Evolutionary conservation across 2,888 invertebrate species (phyloP), one percentile per base, ranked within the genome.

Genomic region (Mylabris sibirica): DNA sequence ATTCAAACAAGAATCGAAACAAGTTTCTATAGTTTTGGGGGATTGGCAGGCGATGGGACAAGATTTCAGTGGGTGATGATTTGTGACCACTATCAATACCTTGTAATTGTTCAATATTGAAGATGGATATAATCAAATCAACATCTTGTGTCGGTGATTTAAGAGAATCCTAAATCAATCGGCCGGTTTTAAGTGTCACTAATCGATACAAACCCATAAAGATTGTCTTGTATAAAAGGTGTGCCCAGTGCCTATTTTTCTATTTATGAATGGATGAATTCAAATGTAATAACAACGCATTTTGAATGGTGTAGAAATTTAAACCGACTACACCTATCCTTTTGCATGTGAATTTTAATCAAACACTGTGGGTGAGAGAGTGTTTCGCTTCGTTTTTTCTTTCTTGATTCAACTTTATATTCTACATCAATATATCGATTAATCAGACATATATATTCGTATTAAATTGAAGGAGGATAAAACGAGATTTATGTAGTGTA

Each of bases 11-110:
- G 3, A 20, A 2, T 20, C 11, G 38, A 14, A 38, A 14, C 38
- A n/a, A 44, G n/a, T 4, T 44, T 44, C 12, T 12, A 12, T 5
- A 3, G 12, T 4, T 6, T 12, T n/a, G 1, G 5, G 12, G 24
- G 12, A 14, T 57, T 24, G 57, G 3, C 4, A 44, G 24, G 1
- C 12, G 22, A 57, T 57, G 57, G 3, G 57, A 49, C 9, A 1
- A n/a, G 44, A 12, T 53, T 22, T 12, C 24, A 26, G 57, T 57
- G 57, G 57, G 57, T 57, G 57, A 57, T 57, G 26, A 57, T 57
- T 20, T 3, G 49, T 49, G 49, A 9, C 20, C 49, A 49, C 9
- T 8, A 30, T 30, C 30, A 30, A 30, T 30, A 5, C 5, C 30
- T 49, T 44, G 44, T 44, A 44, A 44, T 44, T 41, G 14, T 41